phyloP scores from a whole-genome alignment of 2,797 vertebrate species.

The Chromobotia macracanthus region DNA sequence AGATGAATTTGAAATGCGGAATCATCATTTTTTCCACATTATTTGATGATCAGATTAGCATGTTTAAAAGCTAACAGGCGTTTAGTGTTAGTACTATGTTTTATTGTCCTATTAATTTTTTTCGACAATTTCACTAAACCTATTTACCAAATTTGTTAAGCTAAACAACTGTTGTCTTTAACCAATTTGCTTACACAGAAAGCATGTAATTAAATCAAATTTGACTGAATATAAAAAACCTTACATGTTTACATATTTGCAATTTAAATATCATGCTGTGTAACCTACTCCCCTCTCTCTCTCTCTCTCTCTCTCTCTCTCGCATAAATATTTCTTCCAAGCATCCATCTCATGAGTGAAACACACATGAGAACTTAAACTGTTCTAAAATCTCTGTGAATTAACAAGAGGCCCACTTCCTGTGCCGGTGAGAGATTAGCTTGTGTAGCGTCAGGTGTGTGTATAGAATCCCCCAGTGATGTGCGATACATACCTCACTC shows the following conservation, averaged over 20 bases:
- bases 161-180: too few relatives aligned
- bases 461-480: slow-evolving; percentile 26
- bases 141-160: too few relatives aligned
- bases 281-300: not conserved
- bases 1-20: slow-evolving; percentile 27
- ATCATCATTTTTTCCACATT: slow-evolving; percentile 22
- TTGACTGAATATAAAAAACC: too few relatives aligned
- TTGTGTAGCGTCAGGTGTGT: slow-evolving; percentile 22
- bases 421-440: slow-evolving; percentile 12
- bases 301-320: too few relatives aligned
- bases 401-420: not conserved
- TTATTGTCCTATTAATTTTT: not conserved
- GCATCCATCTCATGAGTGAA: not conserved
- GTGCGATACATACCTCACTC: slow-evolving; percentile 34
- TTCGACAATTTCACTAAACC: not conserved
- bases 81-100: not conserved
- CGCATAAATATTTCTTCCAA: slow-evolving; percentile 4
- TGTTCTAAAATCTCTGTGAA: not conserved
- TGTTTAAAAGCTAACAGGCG: not conserved
- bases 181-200: too few relatives aligned
- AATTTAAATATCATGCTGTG: not conserved
- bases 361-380: not conserved
- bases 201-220: too few relatives aligned
- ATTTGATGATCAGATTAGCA: slow-evolving; percentile 24
- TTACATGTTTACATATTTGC: not conserved